Evolutionary conservation across 1,140 invertebrate species (phyloP).

Genomic region (Saccostrea echinata): DNA sequence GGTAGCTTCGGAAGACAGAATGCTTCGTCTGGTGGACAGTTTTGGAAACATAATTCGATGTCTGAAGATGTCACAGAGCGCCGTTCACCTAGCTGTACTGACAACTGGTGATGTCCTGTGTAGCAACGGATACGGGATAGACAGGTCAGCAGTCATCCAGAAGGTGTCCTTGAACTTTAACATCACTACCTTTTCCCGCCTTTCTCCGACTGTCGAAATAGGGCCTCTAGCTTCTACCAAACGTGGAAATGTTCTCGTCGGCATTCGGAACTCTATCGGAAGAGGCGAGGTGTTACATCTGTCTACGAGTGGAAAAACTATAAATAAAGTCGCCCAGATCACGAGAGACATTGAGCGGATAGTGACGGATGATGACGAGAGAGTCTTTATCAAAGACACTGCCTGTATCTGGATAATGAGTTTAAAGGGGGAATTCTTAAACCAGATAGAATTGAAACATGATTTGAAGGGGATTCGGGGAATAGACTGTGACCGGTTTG

Average conservation of each 20-base stretch:
- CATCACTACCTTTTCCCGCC: neutral
- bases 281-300: neutral
- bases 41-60: neutral
- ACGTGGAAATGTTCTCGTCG: conserved; percentile 8
- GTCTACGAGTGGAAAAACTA: neutral
- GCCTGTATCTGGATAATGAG: conserved; percentile 23
- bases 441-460: conserved; percentile 1
- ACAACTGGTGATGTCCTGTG: conserved; percentile 1
- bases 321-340: neutral
- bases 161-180: neutral
- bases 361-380: neutral
- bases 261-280: conserved; percentile 20
- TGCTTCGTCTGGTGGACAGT: conserved; percentile 7
- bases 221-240: conserved; percentile 10
- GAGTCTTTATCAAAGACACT: neutral
- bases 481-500: neutral
- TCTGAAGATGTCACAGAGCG: conserved; percentile 2
- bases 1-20: neutral
- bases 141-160: neutral
- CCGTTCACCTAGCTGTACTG: neutral
- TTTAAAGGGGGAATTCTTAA: conserved; percentile 5
- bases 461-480: neutral
- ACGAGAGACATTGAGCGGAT: neutral
- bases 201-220: neutral
- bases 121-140: conserved; percentile 15